phyloP scores from a whole-genome alignment of 1,140 invertebrate species.

The Adoxophyes honmai region DNA sequence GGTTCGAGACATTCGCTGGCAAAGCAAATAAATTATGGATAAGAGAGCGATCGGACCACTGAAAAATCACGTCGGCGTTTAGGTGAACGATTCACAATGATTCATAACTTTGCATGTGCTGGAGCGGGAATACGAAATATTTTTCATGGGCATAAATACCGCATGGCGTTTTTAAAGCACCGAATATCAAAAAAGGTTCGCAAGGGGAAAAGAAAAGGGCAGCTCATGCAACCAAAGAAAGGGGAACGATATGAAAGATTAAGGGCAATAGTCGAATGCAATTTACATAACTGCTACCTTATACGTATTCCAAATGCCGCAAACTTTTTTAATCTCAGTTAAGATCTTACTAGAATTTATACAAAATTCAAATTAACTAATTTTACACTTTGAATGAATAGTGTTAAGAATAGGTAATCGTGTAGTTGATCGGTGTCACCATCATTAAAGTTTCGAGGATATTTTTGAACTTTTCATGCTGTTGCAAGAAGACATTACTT shows the following conservation, averaged over 20 bases:
- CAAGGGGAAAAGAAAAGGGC: conserved; percentile 10
- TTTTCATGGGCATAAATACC: background rate
- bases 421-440: no score
- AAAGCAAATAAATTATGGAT: conserved; percentile 8
- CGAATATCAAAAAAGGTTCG: background rate
- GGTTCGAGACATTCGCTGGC: no score
- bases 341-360: no score
- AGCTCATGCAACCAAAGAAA: background rate
- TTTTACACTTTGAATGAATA: no score
- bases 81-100: background rate
- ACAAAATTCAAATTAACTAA: no score
- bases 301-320: no score
- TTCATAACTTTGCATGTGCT: conserved; percentile 6
- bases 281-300: background rate
- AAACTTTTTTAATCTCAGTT: no score
- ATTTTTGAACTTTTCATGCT: no score
- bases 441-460: no score
- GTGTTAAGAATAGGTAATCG: no score
- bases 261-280: background rate
- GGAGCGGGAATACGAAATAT: background rate
- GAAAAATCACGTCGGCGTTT: conserved; percentile 4
- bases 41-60: background rate
- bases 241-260: background rate
- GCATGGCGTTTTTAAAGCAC: background rate
- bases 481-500: no score